Evolutionary conservation across 2,113 vertebrate species (phyloP).

Genomic region (Theropithecus gelada): DNA sequence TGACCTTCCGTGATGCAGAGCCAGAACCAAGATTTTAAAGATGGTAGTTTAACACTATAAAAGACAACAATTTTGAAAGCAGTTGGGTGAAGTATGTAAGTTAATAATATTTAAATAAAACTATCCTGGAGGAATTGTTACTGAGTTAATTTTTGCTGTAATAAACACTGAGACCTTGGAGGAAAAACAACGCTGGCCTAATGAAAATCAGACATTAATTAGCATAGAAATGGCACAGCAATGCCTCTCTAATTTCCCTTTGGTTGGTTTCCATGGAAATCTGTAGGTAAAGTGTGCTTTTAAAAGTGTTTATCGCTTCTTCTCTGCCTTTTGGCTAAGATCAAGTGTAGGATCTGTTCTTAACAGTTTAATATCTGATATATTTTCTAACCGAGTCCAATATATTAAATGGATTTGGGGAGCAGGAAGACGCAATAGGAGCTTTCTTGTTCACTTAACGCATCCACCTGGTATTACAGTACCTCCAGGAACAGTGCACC

Average conservation of each 20-base stretch:
- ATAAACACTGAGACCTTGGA: neutral
- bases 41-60: neutral
- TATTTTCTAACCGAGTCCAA: neutral
- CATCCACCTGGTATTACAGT: neutral
- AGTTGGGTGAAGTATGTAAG: neutral
- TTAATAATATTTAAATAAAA: conserved; percentile 29
- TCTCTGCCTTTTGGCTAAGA: neutral
- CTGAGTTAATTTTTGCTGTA: conserved; percentile 11
- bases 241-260: neutral
- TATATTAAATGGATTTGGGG: neutral
- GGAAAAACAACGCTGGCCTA: neutral
- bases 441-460: neutral
- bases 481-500: neutral
- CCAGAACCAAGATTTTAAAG: neutral
- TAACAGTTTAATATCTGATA: neutral
- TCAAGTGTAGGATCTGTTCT: neutral
- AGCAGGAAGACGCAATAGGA: neutral
- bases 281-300: neutral
- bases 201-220: neutral
- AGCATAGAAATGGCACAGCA: neutral
- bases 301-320: neutral
- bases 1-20: neutral
- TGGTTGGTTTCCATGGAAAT: conserved; percentile 45
- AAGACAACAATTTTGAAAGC: conserved; percentile 17
- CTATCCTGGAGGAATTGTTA: neutral